Base-by-base conservation (phyloP, 2,797 vertebrate species). In the Leuciscus waleckii region DNA sequence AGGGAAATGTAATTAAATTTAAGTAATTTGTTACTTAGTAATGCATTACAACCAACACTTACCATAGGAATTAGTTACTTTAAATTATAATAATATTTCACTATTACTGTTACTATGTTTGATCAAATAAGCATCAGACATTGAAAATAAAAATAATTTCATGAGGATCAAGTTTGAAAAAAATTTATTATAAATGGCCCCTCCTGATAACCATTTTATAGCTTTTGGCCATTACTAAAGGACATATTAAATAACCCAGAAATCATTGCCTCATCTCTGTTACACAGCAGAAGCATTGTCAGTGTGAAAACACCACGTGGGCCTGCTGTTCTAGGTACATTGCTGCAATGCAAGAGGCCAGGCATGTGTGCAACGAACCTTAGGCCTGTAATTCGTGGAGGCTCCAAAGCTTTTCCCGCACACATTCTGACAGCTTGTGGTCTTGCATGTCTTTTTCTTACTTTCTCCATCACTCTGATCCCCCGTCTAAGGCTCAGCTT, bases 381-480 rank as follows among this genome's bases (percentile, higher is more conserved):
- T 19, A 58, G 54, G 23, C 7, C 35, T 5, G 1, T 41, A 49
- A 65, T 46, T 67, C 23, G 13, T 4, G 26, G 3, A n/a, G 29
- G 7, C 23, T 77, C 13, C 13, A 26, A 61, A 58, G 77, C 77
- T 23, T 65, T 49, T 79, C 26, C 17, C 0, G 2, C 17, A 14
- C 61, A 32, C 21, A 46, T 46, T 46, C 41, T 65, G 61, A 79
- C 19, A 79, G 77, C 19, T 67, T 79, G 77, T 67, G 77, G 58
- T 67, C 26, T 43, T 67, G 77, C 26, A 23, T 65, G 61, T 81
- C 46, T 70, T 71, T 70, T 56, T 26, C 49, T 41, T 70, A 37
- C 23, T 71, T 39, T 58, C 26, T 74, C 35, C 70, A 51, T 46
- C 21, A n/a, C 70, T 63, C 26, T 82, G 70, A 73, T 82, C 23